Base-by-base conservation (phyloP, 2,797 vertebrate genomes). In the Semaprochilodus insignis region DNA sequence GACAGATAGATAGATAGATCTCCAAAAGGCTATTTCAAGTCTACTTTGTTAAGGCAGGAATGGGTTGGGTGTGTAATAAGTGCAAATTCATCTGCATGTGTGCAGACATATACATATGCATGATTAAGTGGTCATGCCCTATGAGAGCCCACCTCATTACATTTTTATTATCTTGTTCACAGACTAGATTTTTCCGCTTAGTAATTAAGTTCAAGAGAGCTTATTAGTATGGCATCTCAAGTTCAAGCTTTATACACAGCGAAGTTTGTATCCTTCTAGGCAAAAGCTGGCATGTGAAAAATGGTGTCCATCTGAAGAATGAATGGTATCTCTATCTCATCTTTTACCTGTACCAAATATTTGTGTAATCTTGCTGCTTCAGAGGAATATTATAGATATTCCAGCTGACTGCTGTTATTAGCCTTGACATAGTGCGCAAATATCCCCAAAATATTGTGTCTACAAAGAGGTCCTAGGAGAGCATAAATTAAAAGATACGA, bases 171-270 rank as follows among this genome's bases (percentile, higher is more conserved):
- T 52, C 75, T 27, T 40, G 31, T 77, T 66, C 62, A 31, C 19
- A 34, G 48, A n/a, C 48, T 48, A 78, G 63, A 75, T 21, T 67
- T 36, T 36, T 31, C 63, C 36, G 77, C 63, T 34, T 78, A 67
- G 34, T 69, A 31, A 78, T 78, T 40, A 78, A 16, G 31, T 23
- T 78, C 11, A 69, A 55, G 48, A 31, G 16, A 54, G 63, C 77
- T 78, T 40, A 78, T 78, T 78, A 78, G 77, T 63, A 78, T 23
- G 27, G 48, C 19, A 55, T 60, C 73, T 54, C 55, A 75, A 25
- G n/a, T 67, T 57, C 75, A 48, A 51, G 60, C 13, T 76, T 51
- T 48, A 15, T 13, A 13, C 36, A 11, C 40, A 25, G 60, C n/a
- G 52, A 63, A 21, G 48, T 34, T 51, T 25, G 52, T 31, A 21